Conservation (phyloP, 2,797 vertebrate genomes). For the Natrix natrix region DNA sequence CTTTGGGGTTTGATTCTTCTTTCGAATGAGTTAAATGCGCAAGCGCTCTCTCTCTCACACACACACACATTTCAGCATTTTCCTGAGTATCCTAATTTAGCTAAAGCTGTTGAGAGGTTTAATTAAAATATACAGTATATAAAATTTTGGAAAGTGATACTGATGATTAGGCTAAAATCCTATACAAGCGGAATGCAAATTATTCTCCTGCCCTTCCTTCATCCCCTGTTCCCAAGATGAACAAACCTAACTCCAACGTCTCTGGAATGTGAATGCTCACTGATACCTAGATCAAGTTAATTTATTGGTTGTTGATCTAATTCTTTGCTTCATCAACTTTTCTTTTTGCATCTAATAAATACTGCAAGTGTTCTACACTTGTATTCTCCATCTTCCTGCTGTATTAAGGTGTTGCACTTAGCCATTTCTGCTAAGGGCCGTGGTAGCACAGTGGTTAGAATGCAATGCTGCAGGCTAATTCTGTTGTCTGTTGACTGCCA, state of each 20-base stretch:
- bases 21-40: neutral
- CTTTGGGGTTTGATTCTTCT: neutral
- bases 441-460: neutral
- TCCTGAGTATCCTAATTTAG: slow-evolving; percentile 66
- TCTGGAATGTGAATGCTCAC: neutral
- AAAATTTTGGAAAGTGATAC: neutral
- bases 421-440: neutral
- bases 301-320: neutral
- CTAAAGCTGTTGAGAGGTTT: slow-evolving; percentile 19
- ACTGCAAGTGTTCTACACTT: neutral
- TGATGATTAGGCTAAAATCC: neutral
- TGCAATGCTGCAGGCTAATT: neutral
- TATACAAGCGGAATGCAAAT: neutral
- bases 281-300: neutral
- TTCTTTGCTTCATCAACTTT: neutral
- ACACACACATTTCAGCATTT: slow-evolving; percentile 48
- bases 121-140: neutral
- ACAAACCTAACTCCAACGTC: neutral
- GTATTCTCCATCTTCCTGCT: neutral
- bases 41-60: no score
- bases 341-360: neutral
- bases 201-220: neutral
- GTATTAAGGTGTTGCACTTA: neutral
- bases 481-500: neutral
- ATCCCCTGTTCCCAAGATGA: neutral